Conservation (phyloP, 2,797 vertebrate species). For the Tinamus major region DNA sequence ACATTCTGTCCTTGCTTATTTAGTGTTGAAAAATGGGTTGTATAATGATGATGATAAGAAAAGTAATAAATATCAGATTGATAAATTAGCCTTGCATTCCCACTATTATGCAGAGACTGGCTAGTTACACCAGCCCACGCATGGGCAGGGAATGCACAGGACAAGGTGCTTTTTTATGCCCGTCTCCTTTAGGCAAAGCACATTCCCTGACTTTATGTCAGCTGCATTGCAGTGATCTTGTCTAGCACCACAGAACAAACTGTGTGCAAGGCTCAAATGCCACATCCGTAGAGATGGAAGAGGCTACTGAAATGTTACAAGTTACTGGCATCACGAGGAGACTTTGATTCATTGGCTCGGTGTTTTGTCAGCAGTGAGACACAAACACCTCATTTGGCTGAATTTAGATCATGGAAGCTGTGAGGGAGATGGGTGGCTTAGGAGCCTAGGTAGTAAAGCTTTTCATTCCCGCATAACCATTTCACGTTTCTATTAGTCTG, state of each 20-base stretch:
- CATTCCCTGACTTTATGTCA: neutral
- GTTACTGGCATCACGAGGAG: neutral
- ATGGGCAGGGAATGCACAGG: neutral
- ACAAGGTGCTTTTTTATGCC: neutral
- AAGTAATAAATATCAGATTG: neutral
- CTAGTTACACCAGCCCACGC: neutral
- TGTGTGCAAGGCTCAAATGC: neutral
- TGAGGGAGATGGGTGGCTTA: neutral
- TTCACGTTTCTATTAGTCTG: neutral
- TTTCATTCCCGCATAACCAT: neutral
- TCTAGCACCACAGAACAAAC: neutral
- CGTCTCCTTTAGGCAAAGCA: neutral
- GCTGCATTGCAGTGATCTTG: neutral
- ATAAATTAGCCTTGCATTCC: neutral
- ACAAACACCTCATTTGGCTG: slow-evolving; percentile 42
- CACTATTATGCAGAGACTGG: neutral
- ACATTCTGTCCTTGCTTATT: neutral
- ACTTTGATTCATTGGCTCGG: slow-evolving; percentile 37
- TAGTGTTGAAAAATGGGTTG: neutral
- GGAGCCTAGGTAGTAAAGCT: neutral
- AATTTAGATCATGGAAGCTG: slow-evolving; percentile 36
- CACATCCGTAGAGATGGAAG: neutral
- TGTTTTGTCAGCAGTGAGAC: slow-evolving; percentile 20
- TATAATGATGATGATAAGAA: neutral
- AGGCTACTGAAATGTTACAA: slow-evolving; percentile 36